phyloP scores from a whole-genome alignment of 1,140 invertebrate species.

The Pentalonia nigronervosa region DNA sequence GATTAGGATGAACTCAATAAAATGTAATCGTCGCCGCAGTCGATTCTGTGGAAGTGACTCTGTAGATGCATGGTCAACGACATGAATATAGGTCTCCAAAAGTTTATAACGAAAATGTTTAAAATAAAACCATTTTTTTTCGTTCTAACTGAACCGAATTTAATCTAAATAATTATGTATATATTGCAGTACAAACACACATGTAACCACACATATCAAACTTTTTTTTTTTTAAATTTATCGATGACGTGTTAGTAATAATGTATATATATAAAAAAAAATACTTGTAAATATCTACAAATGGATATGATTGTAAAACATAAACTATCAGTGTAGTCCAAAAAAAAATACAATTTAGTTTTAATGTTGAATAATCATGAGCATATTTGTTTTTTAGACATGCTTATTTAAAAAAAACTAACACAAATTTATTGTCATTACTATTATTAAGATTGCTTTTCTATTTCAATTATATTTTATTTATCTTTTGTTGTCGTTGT shows the following conservation, averaged over 20 bases:
- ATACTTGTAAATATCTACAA: not conserved
- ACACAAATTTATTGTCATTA: not conserved
- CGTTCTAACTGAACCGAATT: not conserved
- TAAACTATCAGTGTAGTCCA: not conserved
- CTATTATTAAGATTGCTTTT: not conserved
- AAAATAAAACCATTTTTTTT: not conserved
- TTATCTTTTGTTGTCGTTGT: constrained; percentile 45
- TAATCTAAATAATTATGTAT: not conserved
- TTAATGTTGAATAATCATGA: not conserved
- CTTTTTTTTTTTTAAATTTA: not conserved
- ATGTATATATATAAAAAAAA: not conserved
- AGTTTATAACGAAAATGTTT: not conserved
- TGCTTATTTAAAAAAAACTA: not conserved
- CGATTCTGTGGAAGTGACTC: not conserved
- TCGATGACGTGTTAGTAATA: not conserved
- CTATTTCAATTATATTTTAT: not conserved
- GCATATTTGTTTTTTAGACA: not conserved
- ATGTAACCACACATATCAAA: not conserved
- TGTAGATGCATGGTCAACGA: not conserved
- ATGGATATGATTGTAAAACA: not conserved
- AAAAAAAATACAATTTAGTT: not conserved
- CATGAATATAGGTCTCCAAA: not conserved
- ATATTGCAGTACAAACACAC: not conserved
- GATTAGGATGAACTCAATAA: too few relatives aligned
- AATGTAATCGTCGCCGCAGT: too few relatives aligned